Base-by-base conservation (phyloP, 2,797 vertebrate species). In the Lepidocolaptes lacrymiger region DNA sequence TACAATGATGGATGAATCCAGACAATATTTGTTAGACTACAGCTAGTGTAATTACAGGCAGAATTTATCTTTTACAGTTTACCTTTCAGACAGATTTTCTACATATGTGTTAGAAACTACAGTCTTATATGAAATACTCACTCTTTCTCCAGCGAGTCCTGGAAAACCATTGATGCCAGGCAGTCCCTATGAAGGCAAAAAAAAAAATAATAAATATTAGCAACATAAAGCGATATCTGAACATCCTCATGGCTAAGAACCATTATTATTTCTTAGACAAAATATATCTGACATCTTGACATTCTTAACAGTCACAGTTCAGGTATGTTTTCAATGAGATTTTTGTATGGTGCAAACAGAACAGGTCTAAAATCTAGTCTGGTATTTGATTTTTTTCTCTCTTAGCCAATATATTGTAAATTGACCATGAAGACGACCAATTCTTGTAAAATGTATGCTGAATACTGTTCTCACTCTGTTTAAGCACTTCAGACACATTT, bases 91-190 rank as follows among this genome's bases (percentile, higher is more conserved):
- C 15, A 91, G 79, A 66, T 39, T 67, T 79, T 67, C 74, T 82
- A 74, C 68, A 41, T 28, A 63, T 23, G 36, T 63, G 30, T 27
- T 69, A 93, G 64, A 86, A 90, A 76, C 34, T 88, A 66, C 41
- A 37, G 39, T 59, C 48, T 71, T 28, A 5, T 18, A 76, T 4
- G 20, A 43, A 74, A 83, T 43, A 97, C 98, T 97, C 91, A 98
- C 98, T 68, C 93, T 97, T 72, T 97, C 91, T 90, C 98, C 98
- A 34, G 48, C 27, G 7, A 75, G 59, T 77, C 98, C 98, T 34
- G 81, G 95, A 59, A 96, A 93, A 51, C 98, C 98, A 43, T 83
- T 93, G 22, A 96, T 67, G 81, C 98, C 98, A 34, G 98, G 85
- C 26, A 91, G 30, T 13, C 98, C 98, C 98, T 98, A 80, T n/a